A percentile compares a stretch with the other conserved stretches of the same genome.
phyloP scores from a whole-genome alignment of 2,797 vertebrate genomes.

The Coracias cyanogaster region DNA sequence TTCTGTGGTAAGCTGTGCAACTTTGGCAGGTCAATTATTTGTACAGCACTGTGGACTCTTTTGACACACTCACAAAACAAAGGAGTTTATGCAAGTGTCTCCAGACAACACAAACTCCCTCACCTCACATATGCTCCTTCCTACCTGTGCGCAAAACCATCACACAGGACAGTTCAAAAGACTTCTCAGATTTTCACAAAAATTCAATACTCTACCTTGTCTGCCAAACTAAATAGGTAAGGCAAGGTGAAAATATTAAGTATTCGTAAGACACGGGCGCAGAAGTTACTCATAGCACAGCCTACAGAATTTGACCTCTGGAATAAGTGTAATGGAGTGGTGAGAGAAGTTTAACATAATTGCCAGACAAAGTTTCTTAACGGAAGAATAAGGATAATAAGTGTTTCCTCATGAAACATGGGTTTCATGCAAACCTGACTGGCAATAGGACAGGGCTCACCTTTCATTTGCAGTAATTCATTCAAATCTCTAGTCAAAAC shows the following conservation, averaged over 20 bases:
- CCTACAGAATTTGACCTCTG: neutral
- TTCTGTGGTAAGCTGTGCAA: neutral
- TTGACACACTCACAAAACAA: neutral
- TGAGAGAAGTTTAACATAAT: neutral
- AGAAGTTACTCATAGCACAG: neutral
- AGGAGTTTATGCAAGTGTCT: neutral
- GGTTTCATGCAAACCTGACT: neutral
- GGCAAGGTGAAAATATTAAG: neutral
- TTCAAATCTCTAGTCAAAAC: neutral
- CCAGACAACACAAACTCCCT: neutral
- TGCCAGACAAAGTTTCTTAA: constrained; percentile 12
- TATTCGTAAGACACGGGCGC: neutral
- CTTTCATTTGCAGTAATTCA: neutral
- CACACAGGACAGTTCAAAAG: neutral
- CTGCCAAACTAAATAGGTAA: neutral
- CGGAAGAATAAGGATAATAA: neutral
- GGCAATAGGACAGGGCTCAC: neutral
- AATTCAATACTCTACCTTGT: neutral
- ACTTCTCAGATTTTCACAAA: neutral
- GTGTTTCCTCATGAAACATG: neutral
- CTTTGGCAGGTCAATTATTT: neutral
- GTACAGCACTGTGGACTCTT: neutral
- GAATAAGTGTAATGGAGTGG: neutral
- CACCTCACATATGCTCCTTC: neutral
- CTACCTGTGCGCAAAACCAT: neutral